phyloP scores from a whole-genome alignment of 1,140 invertebrate species.

The Ceratitis capitata region DNA sequence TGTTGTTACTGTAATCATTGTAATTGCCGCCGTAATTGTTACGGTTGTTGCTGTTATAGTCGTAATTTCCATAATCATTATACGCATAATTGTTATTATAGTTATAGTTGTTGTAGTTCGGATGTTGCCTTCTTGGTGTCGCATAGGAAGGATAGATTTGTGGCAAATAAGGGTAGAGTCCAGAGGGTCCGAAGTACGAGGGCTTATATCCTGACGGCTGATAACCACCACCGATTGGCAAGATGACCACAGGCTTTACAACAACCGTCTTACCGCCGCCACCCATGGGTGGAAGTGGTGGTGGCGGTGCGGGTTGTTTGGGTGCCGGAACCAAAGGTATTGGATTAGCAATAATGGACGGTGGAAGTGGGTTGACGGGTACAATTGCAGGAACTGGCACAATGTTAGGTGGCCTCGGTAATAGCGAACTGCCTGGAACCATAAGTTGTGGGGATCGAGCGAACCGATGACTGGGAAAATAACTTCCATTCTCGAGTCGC shows the following conservation, averaged over 20 bases:
- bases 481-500: not conserved
- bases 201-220: not conserved
- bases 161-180: not conserved
- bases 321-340: not conserved
- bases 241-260: not conserved
- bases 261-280: not conserved
- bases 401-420: not conserved
- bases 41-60: not conserved
- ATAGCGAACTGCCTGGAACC: not conserved
- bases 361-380: not conserved
- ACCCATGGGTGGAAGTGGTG: not conserved
- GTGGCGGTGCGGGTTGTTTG: not conserved
- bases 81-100: not conserved
- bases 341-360: not conserved
- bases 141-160: not conserved
- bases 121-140: not conserved
- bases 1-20: not conserved
- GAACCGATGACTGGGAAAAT: not conserved
- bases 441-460: not conserved
- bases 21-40: not conserved
- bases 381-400: not conserved
- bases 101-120: not conserved
- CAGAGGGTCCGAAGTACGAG: not conserved
- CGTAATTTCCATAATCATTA: conserved; percentile 12
- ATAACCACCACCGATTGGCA: not conserved